Conservation (phyloP, 2,113 vertebrate genomes). For the Peromyscus maniculatus region DNA sequence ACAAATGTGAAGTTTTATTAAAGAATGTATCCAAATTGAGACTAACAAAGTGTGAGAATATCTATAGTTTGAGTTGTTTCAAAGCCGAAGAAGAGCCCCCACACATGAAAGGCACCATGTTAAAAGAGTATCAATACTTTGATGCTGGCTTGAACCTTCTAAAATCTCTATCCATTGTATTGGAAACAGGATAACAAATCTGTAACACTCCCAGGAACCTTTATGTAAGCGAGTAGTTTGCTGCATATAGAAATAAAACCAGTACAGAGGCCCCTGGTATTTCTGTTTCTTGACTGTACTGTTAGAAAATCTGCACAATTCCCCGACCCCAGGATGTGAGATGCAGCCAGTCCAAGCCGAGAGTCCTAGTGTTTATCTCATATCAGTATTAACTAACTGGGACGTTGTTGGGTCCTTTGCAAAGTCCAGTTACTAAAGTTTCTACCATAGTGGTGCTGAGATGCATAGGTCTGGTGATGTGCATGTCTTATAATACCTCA, state of each 20-base stretch:
- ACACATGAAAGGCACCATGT: neutral
- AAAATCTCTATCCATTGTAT: neutral
- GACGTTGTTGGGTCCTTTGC: neutral
- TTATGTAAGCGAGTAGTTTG: neutral
- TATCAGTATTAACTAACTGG: neutral
- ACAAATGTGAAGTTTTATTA: slow-evolving; percentile 31
- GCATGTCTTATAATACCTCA: neutral
- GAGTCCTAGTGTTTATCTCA: neutral
- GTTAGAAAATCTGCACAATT: neutral
- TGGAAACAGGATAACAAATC: neutral
- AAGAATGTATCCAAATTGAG: neutral
- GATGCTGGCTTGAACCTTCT: neutral
- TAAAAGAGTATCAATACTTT: neutral
- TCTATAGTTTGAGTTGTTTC: neutral
- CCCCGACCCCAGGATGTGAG: neutral
- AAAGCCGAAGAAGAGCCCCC: neutral
- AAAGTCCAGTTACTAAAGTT: neutral
- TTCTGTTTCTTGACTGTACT: neutral
- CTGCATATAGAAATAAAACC: neutral
- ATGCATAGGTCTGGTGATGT: accelerated
- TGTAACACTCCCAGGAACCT: neutral
- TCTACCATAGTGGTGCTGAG: neutral
- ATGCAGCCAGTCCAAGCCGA: neutral
- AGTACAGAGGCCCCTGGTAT: neutral
- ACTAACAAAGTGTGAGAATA: neutral